Evolutionary conservation across 1,140 invertebrate species (phyloP).

Genomic region (Drosophila asahinai): DNA sequence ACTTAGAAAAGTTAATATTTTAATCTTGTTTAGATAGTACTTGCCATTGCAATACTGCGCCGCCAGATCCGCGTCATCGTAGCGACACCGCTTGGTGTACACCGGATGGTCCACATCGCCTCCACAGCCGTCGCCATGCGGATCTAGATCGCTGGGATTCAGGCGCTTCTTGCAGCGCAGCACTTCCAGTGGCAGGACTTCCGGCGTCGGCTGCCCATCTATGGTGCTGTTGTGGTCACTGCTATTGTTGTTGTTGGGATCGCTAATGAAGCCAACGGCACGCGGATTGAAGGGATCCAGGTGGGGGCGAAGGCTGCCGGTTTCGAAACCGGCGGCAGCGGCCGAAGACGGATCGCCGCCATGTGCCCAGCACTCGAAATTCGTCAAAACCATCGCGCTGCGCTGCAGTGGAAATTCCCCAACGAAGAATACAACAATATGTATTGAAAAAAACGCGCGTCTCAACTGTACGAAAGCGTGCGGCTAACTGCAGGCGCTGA

Average conservation of each 20-base stretch:
- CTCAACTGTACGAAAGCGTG: conserved; percentile 43
- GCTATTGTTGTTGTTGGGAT: conserved; percentile 66
- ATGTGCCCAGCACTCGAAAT: conserved; percentile 84
- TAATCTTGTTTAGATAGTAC: conserved; percentile 6
- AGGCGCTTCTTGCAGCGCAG: conserved; percentile 77
- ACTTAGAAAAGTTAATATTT: conserved; percentile 1
- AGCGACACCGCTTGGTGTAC: conserved; percentile 76
- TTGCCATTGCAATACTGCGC: conserved; percentile 83
- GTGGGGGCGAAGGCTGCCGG: conserved; percentile 20
- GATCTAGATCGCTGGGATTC: conserved; percentile 28
- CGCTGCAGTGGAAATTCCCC: conserved; percentile 75
- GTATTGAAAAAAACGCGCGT: conserved; percentile 29
- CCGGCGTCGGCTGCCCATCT: conserved; percentile 46
- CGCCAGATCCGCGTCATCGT: conserved; percentile 70
- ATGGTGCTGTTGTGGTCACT: conserved; percentile 49
- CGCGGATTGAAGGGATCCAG: conserved; percentile 79
- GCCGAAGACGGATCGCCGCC: conserved; percentile 56
- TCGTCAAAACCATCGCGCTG: conserved; percentile 75
- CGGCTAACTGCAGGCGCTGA: conserved; percentile 42
- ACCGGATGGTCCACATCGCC: conserved; percentile 54
- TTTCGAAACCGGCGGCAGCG: conserved; percentile 65
- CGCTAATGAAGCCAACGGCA: conserved; percentile 58
- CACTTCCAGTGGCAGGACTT: conserved; percentile 13
- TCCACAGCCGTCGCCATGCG: conserved; percentile 9
- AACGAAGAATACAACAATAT: conserved; percentile 38